phyloP scores from a whole-genome alignment of 2,113 vertebrate genomes.

The Chlamydotis undulata region DNA sequence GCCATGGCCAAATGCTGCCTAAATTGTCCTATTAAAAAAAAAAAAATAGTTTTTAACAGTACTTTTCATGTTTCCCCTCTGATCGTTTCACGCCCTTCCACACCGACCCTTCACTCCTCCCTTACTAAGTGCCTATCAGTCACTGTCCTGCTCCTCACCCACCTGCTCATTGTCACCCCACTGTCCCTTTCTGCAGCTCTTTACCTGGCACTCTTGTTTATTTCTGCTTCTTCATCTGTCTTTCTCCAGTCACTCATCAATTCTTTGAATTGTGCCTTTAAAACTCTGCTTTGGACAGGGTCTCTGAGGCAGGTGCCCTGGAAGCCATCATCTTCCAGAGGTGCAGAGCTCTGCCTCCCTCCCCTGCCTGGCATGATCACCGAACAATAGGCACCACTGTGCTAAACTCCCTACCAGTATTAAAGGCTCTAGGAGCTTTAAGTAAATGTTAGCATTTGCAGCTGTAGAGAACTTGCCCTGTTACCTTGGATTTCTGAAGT shows the following conservation, averaged over 20 bases:
- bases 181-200: not conserved
- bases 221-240: not conserved
- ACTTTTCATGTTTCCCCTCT: not conserved
- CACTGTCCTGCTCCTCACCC: not conserved
- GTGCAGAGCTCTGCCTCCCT: not conserved
- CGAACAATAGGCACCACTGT: fast-evolving
- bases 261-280: not conserved
- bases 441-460: not conserved
- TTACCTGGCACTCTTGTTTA: not conserved
- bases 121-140: not conserved
- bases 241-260: not conserved
- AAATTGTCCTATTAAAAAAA: not conserved
- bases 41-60: not conserved
- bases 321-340: not conserved
- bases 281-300: not conserved
- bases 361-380: not conserved
- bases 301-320: not conserved
- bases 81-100: not conserved
- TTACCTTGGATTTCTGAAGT: not conserved
- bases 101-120: not conserved
- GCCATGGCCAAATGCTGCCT: not conserved
- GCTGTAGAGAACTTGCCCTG: not conserved
- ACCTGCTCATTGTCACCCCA: not conserved
- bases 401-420: not conserved
- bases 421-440: not conserved